Evolutionary conservation across 2,888 invertebrate genomes (phyloP), one percentile per base, ranked within the genome.

Genomic region (Scaptomyza reducta): DNA sequence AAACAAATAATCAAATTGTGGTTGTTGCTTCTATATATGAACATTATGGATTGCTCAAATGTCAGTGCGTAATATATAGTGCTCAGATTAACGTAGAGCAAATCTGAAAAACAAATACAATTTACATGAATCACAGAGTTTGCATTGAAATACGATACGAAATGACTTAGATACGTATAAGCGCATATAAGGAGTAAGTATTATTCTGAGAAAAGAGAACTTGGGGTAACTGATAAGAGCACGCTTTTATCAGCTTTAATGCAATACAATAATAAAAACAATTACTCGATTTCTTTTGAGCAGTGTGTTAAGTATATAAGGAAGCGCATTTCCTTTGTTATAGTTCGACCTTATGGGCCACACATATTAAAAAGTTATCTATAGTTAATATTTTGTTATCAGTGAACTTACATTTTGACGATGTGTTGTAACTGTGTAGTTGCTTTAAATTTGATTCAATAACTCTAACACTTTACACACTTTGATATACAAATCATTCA

Each of bases 101-200:
- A 49, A 50, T 60, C 59, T 38, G 45, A 40, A 69, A 50, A 71
- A 64, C 63, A 74, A 80, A 67, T 66, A 58, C 35, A 61, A 66
- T 47, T 50, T 40, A 66, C 42, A 70, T 76, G 75, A 76, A 27
- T 76, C 76, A 77, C 25, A 56, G 41, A 40, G 29, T 45, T 58
- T 61, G n/a, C 47, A 44, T 27, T 56, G 54, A 22, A 11, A 51
- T 9, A n/a, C 13, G 40, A 57, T 47, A 58, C 25, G 16, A 59
- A 31, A 22, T 14, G 11, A n/a, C 1, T 22, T 7, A n/a, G n/a
- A n/a, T 22, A 18, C 6, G 18, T 38, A 13, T 10, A 10, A 22
- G n/a, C 47, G 35, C 5, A 33, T n/a, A n/a, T 27, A 27, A 27
- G 27, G 27, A 27, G 10, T 22, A n/a, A 40, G 35, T 6, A 6